phyloP scores from a whole-genome alignment of 1,140 invertebrate genomes.

The Liolophura sinensis region DNA sequence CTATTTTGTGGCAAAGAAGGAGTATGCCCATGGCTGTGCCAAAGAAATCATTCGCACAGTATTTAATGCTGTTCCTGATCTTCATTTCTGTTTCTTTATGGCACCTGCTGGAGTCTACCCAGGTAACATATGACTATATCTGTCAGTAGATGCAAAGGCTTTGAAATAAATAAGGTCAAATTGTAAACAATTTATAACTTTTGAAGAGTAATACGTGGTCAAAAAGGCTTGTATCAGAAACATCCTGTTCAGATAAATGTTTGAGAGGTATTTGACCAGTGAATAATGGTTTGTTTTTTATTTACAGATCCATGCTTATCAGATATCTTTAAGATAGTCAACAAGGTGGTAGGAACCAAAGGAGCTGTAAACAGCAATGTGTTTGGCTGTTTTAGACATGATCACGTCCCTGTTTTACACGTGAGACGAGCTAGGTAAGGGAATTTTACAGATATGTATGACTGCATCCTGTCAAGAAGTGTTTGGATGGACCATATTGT shows the following conservation, averaged over 20 bases:
- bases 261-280: too few species aligned
- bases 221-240: too few species aligned
- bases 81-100: constrained; percentile 54
- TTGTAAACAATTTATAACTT: constrained; percentile 1
- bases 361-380: constrained; percentile 27
- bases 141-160: background rate
- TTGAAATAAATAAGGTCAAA: background rate
- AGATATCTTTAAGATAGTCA: constrained; percentile 43
- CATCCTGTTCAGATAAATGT: too few species aligned
- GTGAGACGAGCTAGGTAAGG: constrained; percentile 52
- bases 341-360: constrained; percentile 22
- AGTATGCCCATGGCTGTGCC: constrained; percentile 55
- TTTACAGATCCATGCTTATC: constrained; percentile 44
- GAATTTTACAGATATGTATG: constrained; percentile 1
- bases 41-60: constrained; percentile 55
- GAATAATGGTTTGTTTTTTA: constrained; percentile 3
- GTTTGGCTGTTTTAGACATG: constrained; percentile 51
- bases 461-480: too few species aligned
- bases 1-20: constrained; percentile 55
- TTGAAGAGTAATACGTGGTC: too few species aligned
- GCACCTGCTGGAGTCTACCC: constrained; percentile 48
- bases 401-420: constrained; percentile 56
- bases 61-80: constrained; percentile 57
- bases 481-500: too few species aligned
- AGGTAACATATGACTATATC: constrained; percentile 33